Evolutionary conservation across 2,888 invertebrate genomes (phyloP).

Genomic region (Pseudococcus jackbeardsleyi): DNA sequence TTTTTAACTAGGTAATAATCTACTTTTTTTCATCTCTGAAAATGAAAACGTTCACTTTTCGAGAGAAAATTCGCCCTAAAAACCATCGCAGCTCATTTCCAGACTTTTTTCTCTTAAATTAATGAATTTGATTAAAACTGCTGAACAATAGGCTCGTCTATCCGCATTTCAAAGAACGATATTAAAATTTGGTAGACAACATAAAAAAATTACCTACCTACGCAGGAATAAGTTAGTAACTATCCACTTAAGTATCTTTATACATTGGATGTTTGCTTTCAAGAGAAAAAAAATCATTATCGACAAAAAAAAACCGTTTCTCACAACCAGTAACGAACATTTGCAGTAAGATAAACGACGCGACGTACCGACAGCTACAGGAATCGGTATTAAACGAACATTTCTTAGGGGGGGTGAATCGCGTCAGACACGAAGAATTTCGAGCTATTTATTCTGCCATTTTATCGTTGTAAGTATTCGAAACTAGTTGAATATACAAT

Average conservation of each 20-base stretch:
- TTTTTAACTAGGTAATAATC: too few species aligned
- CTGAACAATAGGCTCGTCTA: background rate
- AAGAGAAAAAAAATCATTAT: background rate
- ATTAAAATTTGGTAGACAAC: too few species aligned
- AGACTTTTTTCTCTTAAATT: background rate
- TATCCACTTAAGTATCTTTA: background rate
- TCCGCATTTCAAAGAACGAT: background rate
- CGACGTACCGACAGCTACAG: background rate
- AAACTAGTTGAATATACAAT: slow-evolving; percentile 33
- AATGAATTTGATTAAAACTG: background rate
- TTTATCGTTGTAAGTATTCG: background rate
- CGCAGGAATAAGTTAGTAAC: too few species aligned
- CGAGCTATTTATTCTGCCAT: background rate
- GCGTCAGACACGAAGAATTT: background rate
- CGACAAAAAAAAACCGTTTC: background rate
- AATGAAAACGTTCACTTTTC: background rate
- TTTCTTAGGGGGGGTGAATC: background rate
- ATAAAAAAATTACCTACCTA: too few species aligned
- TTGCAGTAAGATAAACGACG: background rate
- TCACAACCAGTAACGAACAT: background rate
- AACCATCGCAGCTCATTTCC: background rate
- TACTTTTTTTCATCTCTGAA: too few species aligned
- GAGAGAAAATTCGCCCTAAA: background rate
- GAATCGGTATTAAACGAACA: background rate
- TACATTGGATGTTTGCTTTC: too few species aligned